Evolutionary conservation across 1,140 invertebrate species (phyloP).

Genomic region (Andrena cerasifolii): DNA sequence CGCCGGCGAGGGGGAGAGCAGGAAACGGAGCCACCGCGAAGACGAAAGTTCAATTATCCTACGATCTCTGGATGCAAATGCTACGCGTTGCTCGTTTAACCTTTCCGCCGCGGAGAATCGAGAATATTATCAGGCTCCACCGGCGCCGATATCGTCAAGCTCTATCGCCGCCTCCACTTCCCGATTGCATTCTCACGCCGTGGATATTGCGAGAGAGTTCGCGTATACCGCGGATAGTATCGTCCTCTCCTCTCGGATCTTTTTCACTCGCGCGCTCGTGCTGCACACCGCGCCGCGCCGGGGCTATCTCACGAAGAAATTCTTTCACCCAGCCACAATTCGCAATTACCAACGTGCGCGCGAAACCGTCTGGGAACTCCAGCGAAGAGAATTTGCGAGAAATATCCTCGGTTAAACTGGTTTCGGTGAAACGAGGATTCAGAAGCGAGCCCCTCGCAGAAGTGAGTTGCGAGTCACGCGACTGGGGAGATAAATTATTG

Average conservation of each 20-base stretch:
- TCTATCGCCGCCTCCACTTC: conserved; percentile 34
- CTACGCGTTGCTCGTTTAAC: conserved; percentile 7
- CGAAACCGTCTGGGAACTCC: too few relatives aligned
- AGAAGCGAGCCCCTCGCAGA: too few relatives aligned
- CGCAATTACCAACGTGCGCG: conserved; percentile 19
- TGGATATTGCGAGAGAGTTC: conserved; percentile 21
- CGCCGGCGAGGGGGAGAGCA: not conserved
- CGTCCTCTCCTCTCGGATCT: too few relatives aligned
- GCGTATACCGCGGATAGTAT: conserved; percentile 22
- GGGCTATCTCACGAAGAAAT: conserved; percentile 22
- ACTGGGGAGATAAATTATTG: not conserved
- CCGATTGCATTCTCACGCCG: conserved; percentile 56
- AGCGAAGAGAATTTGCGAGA: too few relatives aligned
- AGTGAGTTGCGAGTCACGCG: too few relatives aligned
- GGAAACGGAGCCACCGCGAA: not conserved
- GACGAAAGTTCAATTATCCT: conserved; percentile 17
- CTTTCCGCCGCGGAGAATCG: conserved; percentile 30
- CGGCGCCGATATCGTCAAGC: conserved; percentile 39
- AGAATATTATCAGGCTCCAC: conserved; percentile 22
- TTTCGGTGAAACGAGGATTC: too few relatives aligned
- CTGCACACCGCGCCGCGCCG: too few relatives aligned
- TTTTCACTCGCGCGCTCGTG: too few relatives aligned
- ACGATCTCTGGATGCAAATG: not conserved
- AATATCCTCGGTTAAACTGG: too few relatives aligned
- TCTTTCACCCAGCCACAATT: conserved; percentile 17